Base-by-base conservation (phyloP, 2,113 vertebrate species). In the Cryptomyrus ogoouensis region DNA sequence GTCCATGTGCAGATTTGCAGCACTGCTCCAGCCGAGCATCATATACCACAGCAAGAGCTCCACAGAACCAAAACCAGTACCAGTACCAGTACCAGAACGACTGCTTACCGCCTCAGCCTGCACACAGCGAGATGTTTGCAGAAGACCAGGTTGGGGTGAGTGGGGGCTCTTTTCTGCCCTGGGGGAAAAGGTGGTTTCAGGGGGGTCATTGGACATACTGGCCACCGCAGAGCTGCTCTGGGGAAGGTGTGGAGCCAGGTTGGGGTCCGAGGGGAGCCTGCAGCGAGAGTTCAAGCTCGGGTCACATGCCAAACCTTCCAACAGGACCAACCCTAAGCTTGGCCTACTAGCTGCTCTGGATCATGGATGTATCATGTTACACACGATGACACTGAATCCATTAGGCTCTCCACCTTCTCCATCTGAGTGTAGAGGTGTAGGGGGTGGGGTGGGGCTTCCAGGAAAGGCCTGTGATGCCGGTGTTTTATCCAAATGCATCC, bases 11-110 rank as follows among this genome's bases (percentile, higher is more conserved):
- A 66, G 10, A 66, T 66, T 27, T 27, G 58, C 8, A n/a, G 24
- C 58, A 21, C 53, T 56, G 53, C 19, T 56, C 53, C 5, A 56
- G 24, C 58, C 24, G 24, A 62, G 58, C 58, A n/a, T n/a, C 58
- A 62, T 3, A 62, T 62, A 62, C 58, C 58, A 62, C 9, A 27
- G 24, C 58, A 62, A 62, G 58, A 27, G 24, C 0, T 77, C 70
- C 12, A 77, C 31, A 77, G 70, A 77, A 77, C 31, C 12, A 19
- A 31, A 77, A 39, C 31, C 70, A 44, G 58, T 56, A 56, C 52
- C 66, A 31, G 62, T 52, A 52, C 50, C 52, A 53, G 17, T 93
- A 95, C 94, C 94, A 94, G 93, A 27, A 70, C 90, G 91, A 93
- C 80, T 93, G 92, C 91, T 90, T 70, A 70, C 62, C 62, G 62